A percentile compares a stretch with the other conserved stretches of the same genome.
phyloP scores from a whole-genome alignment of 2,113 vertebrate species.

The Saimiri boliviensis region DNA sequence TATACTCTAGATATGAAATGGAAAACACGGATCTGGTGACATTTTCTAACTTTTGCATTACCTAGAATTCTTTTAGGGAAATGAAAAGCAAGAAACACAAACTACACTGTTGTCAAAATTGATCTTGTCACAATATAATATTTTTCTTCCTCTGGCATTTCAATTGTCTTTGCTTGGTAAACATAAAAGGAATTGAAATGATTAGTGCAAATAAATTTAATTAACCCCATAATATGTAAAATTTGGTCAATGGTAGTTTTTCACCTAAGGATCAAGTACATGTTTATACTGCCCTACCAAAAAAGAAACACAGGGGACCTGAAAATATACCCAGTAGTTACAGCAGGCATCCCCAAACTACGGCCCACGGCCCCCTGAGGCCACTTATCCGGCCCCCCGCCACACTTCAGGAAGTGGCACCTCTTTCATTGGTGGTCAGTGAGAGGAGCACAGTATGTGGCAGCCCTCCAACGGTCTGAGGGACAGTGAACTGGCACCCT shows the following conservation, averaged over 20 bases:
- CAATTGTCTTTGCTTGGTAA: conserved; percentile 12
- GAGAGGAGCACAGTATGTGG: too few species aligned
- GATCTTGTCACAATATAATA: neutral
- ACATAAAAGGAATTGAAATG: conserved; percentile 25
- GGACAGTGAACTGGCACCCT: too few species aligned
- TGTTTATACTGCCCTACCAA: neutral
- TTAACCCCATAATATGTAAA: neutral
- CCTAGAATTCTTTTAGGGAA: neutral
- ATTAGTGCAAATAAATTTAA: neutral
- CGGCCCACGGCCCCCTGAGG: too few species aligned
- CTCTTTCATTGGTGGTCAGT: too few species aligned
- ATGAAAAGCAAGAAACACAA: neutral
- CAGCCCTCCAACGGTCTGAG: too few species aligned
- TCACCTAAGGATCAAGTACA: neutral
- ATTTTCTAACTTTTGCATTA: neutral
- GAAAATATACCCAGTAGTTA: neutral
- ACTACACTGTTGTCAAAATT: neutral
- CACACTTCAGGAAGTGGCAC: too few species aligned
- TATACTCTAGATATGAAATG: neutral
- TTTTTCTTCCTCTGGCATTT: neutral
- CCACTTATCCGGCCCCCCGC: too few species aligned
- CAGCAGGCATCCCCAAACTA: too few species aligned
- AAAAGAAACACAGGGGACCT: neutral
- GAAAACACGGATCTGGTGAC: neutral
- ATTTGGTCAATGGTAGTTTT: conserved; percentile 31